phyloP scores from a whole-genome alignment of 2,888 invertebrate genomes.

The Leptinotarsa peninsularis region DNA sequence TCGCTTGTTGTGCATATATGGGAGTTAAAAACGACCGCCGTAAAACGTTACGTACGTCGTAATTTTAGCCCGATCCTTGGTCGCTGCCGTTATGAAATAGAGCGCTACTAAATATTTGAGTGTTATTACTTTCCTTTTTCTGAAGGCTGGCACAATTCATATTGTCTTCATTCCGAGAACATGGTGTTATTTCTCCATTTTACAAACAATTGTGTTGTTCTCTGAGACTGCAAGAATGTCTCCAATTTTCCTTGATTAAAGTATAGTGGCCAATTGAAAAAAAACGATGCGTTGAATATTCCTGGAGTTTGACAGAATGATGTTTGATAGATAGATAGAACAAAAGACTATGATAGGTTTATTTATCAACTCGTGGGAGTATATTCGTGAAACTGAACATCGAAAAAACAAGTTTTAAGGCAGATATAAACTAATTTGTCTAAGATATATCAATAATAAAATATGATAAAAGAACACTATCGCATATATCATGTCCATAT shows the following conservation, averaged over 20 bases:
- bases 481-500: too few species aligned
- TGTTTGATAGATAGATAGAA: too few species aligned
- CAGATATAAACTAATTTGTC: too few species aligned
- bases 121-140: constrained; percentile 40
- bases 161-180: constrained; percentile 25
- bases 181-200: constrained; percentile 13
- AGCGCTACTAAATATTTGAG: constrained; percentile 48
- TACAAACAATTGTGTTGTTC: constrained; percentile 2
- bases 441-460: too few species aligned
- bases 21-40: constrained; percentile 35
- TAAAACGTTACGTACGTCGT: constrained; percentile 38
- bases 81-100: constrained; percentile 45
- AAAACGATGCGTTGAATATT: neutral
- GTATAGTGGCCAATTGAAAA: constrained; percentile 3
- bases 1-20: constrained; percentile 34
- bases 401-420: too few species aligned
- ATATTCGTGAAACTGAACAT: too few species aligned
- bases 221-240: constrained; percentile 5
- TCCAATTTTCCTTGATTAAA: constrained; percentile 11
- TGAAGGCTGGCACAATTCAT: constrained; percentile 30
- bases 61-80: constrained; percentile 34
- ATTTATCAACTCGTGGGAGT: too few species aligned
- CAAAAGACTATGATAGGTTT: too few species aligned
- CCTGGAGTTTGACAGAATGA: too few species aligned
- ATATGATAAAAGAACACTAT: too few species aligned